Evolutionary conservation across 2,797 vertebrate species (phyloP).

Genomic region (Cirrhinus molitorella): DNA sequence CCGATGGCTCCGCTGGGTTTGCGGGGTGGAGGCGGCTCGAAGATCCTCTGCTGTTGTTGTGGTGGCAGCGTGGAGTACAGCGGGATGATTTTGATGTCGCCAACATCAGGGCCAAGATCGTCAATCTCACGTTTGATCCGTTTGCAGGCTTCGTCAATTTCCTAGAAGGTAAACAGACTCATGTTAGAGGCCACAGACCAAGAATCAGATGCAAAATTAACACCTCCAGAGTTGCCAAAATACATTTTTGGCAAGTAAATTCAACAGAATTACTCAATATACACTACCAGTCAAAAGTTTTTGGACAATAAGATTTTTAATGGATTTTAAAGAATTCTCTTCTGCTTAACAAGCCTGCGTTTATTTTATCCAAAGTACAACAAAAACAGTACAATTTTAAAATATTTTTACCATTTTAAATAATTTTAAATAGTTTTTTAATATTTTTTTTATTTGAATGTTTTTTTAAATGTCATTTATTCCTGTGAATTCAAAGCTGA

Average conservation of each 20-base stretch:
- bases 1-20: constrained; percentile 96
- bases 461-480: too few species aligned
- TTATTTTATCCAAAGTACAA: too few species aligned
- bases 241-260: not conserved
- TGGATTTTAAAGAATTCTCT: too few species aligned
- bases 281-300: too few species aligned
- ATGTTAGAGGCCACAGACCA: constrained; percentile 2
- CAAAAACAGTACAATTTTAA: too few species aligned
- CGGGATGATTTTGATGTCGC: constrained; percentile 99
- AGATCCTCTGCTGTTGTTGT: constrained; percentile 97
- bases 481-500: too few species aligned
- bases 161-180: constrained; percentile 77
- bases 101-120: constrained; percentile 97
- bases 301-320: too few species aligned
- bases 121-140: constrained; percentile 98
- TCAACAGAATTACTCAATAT: too few species aligned
- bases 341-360: too few species aligned
- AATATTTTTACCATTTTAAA: too few species aligned
- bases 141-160: constrained; percentile 99
- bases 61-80: constrained; percentile 97
- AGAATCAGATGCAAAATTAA: not conserved
- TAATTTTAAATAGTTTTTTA: too few species aligned
- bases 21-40: constrained; percentile 95
- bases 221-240: not conserved
- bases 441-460: too few species aligned